Conservation (phyloP, 2,888 invertebrate genomes). For the Abrostola tripartita region DNA sequence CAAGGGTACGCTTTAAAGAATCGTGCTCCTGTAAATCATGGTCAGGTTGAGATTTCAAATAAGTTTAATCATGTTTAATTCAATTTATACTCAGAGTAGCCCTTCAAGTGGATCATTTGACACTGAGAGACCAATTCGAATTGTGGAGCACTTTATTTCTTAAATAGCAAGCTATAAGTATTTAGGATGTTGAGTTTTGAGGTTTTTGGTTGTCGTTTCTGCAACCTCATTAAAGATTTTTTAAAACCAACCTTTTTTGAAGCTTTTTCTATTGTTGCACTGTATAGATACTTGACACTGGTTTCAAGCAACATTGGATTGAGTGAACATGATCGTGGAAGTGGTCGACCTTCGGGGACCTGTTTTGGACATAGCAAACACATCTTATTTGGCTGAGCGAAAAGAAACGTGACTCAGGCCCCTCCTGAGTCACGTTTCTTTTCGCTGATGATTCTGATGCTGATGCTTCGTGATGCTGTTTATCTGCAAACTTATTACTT, state of each 20-base stretch:
- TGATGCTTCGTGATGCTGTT: constrained; percentile 62
- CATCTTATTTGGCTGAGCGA: constrained; percentile 72
- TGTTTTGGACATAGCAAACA: constrained; percentile 74
- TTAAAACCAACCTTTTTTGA: constrained; percentile 4
- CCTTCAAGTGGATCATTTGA: constrained; percentile 27
- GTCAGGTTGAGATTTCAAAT: constrained; percentile 44
- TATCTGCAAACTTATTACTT: constrained; percentile 25
- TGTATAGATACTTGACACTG: constrained; percentile 43
- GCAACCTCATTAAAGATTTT: not conserved
- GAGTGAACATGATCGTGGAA: constrained; percentile 49
- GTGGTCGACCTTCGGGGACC: constrained; percentile 76
- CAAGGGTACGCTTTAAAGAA: constrained; percentile 45
- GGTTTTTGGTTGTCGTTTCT: constrained; percentile 6
- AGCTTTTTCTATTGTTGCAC: constrained; percentile 13
- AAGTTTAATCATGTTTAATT: constrained; percentile 43
- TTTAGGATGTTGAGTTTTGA: not conserved
- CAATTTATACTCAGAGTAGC: constrained; percentile 10
- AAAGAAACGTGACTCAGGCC: constrained; percentile 71
- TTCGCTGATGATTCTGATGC: too few species aligned
- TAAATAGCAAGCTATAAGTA: constrained; percentile 6
- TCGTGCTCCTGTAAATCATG: constrained; percentile 45
- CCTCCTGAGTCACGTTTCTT: too few species aligned
- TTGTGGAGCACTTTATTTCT: constrained; percentile 7
- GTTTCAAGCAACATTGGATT: constrained; percentile 39
- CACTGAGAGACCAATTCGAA: constrained; percentile 17